A percentile compares a stretch with the other conserved stretches of the same genome.
These are phyloP conservation scores for Dyspetes luteomarginatus DNA, from an alignment of 2,888 invertebrate species.

Conservation along the genomic window DNA sequence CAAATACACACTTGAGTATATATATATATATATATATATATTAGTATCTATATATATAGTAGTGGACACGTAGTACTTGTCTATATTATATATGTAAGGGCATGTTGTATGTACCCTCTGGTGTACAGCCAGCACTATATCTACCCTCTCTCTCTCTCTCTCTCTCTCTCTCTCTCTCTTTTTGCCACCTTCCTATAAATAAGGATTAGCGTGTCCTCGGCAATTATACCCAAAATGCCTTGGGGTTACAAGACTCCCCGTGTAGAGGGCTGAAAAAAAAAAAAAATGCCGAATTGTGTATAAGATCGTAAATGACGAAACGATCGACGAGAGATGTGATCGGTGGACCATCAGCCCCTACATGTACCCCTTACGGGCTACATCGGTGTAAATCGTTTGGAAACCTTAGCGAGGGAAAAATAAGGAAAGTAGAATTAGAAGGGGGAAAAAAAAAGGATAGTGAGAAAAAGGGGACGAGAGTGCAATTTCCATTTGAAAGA, in stretches of 20 bases:
- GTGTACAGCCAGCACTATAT: conserved; percentile 2
- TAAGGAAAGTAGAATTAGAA: neutral
- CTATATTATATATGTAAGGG: neutral
- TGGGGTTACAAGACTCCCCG: conserved; percentile 10
- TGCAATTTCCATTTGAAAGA: conserved; percentile 76
- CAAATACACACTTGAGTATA: neutral
- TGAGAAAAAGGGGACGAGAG: conserved; percentile 45
- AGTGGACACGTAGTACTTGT: neutral
- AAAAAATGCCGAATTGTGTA: conserved; percentile 10
- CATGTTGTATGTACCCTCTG: neutral
- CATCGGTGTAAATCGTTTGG: conserved; percentile 22
- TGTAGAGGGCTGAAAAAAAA: neutral
- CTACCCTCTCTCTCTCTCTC: neutral
- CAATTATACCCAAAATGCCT: conserved; percentile 43
- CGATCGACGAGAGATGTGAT: conserved; percentile 35
- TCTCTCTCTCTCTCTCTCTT: neutral
- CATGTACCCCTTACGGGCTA: conserved; percentile 9
- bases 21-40: neutral
- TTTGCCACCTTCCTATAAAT: conserved; percentile 46
- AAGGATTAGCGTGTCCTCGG: conserved; percentile 54
- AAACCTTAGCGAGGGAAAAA: neutral
- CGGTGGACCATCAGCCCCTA: too few relatives aligned
- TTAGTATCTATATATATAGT: neutral
- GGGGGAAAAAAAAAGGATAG: conserved; percentile 24
- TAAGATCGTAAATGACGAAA: conserved; percentile 28